phyloP scores from a whole-genome alignment of 1,140 invertebrate genomes.

The Maconellicoccus hirsutus region DNA sequence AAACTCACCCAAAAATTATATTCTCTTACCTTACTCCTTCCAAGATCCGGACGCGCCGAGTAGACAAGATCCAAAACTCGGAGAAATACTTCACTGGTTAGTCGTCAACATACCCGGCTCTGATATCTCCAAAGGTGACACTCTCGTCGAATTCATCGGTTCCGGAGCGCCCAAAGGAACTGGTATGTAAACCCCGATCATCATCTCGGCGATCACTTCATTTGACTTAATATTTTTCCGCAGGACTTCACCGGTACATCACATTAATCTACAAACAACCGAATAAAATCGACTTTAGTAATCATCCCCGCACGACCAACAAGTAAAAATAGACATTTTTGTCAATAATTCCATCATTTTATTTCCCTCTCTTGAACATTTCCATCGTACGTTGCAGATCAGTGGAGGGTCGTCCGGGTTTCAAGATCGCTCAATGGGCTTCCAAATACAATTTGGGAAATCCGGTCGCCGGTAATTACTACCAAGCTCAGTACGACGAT shows the following conservation, averaged over 20 bases:
- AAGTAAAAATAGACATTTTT: conserved; percentile 31
- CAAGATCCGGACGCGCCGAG: conserved; percentile 84
- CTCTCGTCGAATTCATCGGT: conserved; percentile 67
- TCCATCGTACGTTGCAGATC: too few relatives aligned
- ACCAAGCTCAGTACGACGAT: conserved; percentile 77
- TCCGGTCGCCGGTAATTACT: conserved; percentile 55
- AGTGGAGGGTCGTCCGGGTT: conserved; percentile 55
- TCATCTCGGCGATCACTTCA: too few relatives aligned
- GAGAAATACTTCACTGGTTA: conserved; percentile 88
- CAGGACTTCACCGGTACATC: conserved; percentile 76
- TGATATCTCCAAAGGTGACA: conserved; percentile 56
- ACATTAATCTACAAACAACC: conserved; percentile 77
- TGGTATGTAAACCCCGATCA: conserved; percentile 34
- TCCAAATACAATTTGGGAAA: conserved; percentile 23
- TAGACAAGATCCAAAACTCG: conserved; percentile 56
- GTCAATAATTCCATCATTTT: too few relatives aligned
- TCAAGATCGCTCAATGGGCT: conserved; percentile 47
- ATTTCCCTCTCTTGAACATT: background rate
- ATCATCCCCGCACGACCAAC: conserved; percentile 47
- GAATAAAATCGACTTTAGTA: conserved; percentile 53
- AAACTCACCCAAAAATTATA: too few relatives aligned
- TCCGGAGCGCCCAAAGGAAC: conserved; percentile 71
- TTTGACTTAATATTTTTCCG: conserved; percentile 27
- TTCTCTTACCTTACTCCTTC: background rate
- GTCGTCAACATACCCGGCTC: conserved; percentile 78